A percentile compares a stretch with the other conserved stretches of the same genome.
Conservation (phyloP, 2,113 vertebrate genomes). For the Aegypius monachus region DNA sequence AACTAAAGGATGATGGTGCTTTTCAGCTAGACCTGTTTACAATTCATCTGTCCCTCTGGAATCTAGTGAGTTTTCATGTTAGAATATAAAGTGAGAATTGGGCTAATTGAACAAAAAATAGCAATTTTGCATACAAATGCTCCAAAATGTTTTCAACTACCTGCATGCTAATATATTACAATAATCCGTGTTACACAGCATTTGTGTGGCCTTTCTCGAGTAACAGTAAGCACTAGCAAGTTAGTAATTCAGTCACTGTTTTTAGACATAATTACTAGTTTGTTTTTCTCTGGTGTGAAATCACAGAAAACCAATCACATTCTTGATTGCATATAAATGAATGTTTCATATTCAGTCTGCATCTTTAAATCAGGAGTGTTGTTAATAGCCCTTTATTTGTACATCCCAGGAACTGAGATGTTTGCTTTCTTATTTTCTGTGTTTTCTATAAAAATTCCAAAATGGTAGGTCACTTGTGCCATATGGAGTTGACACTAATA, state of each 20-base stretch:
- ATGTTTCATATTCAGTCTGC: not conserved
- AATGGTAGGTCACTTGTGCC: not conserved
- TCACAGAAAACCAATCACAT: not conserved
- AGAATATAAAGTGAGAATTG: not conserved
- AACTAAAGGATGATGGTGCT: not conserved
- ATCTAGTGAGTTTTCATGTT: not conserved
- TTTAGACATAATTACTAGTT: not conserved
- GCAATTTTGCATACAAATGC: not conserved
- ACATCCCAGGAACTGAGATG: not conserved
- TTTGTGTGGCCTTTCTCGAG: not conserved
- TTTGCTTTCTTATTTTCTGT: not conserved
- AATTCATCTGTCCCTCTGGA: not conserved
- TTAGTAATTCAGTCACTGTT: not conserved
- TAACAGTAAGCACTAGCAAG: not conserved
- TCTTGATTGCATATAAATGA: not conserved
- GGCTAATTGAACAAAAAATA: not conserved
- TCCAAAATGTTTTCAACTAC: not conserved
- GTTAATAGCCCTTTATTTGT: not conserved
- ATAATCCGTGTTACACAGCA: not conserved
- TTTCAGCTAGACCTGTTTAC: not conserved
- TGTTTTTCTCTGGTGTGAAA: not conserved
- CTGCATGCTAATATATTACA: not conserved
- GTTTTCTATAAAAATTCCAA: not conserved
- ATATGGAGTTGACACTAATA: not conserved
- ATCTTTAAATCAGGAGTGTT: not conserved